Evolutionary conservation across 2,113 vertebrate genomes (phyloP).

Genomic region (Chionodraco myersi): DNA sequence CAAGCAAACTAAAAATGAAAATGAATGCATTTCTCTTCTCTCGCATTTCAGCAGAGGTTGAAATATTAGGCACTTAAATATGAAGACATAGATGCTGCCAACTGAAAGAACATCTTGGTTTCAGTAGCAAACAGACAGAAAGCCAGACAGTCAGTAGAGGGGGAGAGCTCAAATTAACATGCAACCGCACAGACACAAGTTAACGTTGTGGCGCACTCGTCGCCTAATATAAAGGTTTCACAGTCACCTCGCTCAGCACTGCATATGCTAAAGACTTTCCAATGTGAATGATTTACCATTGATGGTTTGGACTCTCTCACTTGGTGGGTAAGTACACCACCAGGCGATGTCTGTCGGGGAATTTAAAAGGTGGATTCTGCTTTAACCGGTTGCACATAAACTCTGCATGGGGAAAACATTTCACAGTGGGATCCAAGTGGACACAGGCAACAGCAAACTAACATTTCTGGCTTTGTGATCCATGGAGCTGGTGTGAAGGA

Average conservation of each 20-base stretch:
- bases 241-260: conserved; percentile 20
- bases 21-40: conserved; percentile 41
- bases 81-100: conserved; percentile 26
- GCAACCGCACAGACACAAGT: conserved; percentile 28
- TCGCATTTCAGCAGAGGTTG: conserved; percentile 36
- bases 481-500: conserved; percentile 23
- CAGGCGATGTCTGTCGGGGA: conserved; percentile 2
- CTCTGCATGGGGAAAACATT: conserved; percentile 16
- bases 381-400: conserved; percentile 15
- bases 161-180: conserved; percentile 30
- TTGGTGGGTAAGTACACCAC: conserved; percentile 45
- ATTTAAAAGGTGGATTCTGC: conserved; percentile 9
- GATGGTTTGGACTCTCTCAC: conserved; percentile 39
- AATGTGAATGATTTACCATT: conserved; percentile 36
- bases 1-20: conserved; percentile 19
- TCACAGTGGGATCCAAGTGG: conserved; percentile 5
- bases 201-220: conserved; percentile 23
- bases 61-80: conserved; percentile 43
- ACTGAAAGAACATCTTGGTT: conserved; percentile 41
- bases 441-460: conserved; percentile 10
- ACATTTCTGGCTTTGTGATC: conserved; percentile 32
- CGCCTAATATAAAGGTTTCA: conserved; percentile 29
- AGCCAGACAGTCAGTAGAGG: conserved; percentile 29
- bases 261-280: conserved; percentile 27
- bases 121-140: conserved; percentile 18